A percentile compares a stretch with the other conserved stretches of the same genome.
Conservation (phyloP, 2,888 invertebrate genomes). For the Griposia aprilina region DNA sequence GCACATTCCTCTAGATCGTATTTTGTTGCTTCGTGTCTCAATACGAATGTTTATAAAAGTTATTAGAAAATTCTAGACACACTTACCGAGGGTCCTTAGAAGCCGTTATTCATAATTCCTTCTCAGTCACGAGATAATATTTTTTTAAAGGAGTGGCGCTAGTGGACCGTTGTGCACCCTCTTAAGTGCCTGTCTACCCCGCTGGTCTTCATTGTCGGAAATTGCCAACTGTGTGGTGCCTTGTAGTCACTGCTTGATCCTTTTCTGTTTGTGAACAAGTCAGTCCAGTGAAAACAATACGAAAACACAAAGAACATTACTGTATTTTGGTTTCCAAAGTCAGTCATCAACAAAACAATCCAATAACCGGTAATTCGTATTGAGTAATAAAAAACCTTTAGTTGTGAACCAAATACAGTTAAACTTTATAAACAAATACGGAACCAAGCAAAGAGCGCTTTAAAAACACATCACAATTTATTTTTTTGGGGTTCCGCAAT, state of each 20-base stretch:
- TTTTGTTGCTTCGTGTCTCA: no score
- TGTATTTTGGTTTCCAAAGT: background rate
- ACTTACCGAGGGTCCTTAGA: no score
- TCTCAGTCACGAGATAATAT: no score
- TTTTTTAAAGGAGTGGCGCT: no score
- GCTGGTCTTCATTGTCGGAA: background rate
- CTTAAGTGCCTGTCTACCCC: no score
- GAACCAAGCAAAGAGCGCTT: slow-evolving; percentile 16
- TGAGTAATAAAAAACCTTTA: background rate
- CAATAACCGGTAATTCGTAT: background rate
- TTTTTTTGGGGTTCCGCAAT: slow-evolving; percentile 58
- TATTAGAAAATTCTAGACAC: no score
- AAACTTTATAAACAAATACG: slow-evolving; percentile 39
- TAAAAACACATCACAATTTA: slow-evolving; percentile 42
- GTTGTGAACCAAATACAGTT: slow-evolving; percentile 17
- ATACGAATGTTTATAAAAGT: no score
- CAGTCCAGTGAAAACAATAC: background rate
- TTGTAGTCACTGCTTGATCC: background rate
- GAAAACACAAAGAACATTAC: background rate
- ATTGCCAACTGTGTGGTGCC: background rate
- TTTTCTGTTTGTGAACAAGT: background rate
- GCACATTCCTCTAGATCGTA: no score
- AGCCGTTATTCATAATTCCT: no score
- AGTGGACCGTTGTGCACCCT: no score
- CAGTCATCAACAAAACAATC: background rate